Conservation (phyloP, 2,113 vertebrate genomes). For the Nesospiza acunhae region DNA sequence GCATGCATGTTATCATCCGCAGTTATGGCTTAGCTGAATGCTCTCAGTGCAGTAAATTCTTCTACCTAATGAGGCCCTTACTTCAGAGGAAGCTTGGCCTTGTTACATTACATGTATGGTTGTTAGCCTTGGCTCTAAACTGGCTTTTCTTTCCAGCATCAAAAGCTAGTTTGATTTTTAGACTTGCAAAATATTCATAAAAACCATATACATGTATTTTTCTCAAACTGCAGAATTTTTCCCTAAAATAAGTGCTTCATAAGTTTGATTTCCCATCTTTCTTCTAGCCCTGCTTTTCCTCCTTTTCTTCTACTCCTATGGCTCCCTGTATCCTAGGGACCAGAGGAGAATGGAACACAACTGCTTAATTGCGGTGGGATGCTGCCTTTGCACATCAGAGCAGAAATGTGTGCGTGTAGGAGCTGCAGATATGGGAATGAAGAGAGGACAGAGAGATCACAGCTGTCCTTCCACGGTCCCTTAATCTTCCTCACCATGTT, state of each 20-base stretch:
- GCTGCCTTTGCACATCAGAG: neutral
- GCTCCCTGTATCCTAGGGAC: neutral
- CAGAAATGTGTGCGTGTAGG: neutral
- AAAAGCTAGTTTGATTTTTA: neutral
- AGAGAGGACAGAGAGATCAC: neutral
- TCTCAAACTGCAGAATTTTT: neutral
- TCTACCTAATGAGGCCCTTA: neutral
- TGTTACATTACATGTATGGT: neutral
- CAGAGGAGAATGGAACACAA: neutral
- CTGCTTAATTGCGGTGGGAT: neutral
- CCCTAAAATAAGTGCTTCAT: rapidly evolving
- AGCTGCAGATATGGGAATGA: neutral
- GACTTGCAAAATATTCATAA: neutral
- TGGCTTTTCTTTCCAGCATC: neutral
- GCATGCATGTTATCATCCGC: neutral
- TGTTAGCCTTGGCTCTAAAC: neutral
- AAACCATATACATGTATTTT: neutral
- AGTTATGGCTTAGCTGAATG: neutral
- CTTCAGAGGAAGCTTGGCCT: neutral
- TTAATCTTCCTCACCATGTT: neutral
- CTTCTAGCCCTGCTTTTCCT: neutral
- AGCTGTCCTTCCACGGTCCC: neutral
- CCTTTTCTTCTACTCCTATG: neutral
- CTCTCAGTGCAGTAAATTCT: neutral
- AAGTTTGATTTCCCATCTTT: neutral